Base-by-base conservation (phyloP, 2,113 vertebrate genomes). In the Passer montanus region DNA sequence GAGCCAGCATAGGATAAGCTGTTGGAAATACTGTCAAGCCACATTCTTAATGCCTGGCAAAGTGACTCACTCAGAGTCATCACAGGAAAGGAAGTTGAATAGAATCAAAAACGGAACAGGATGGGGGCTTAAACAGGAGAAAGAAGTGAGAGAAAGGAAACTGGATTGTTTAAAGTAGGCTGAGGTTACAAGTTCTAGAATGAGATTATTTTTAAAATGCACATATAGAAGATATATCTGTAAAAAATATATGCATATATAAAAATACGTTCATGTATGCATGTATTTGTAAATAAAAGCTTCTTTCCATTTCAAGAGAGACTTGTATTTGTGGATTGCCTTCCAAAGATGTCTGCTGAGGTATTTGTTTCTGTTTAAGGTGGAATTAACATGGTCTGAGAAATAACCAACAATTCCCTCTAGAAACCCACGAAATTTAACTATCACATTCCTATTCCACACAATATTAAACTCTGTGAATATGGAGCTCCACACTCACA, bases 81-180 rank as follows among this genome's bases (percentile, higher is more conserved):
- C 90, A 96, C 94, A 93, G 95, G 93, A 96, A 96, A 93, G 96
- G 97, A 97, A 97, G 97, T 79, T 91, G 95, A 96, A 97, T 41
- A 97, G 92, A 97, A 97, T 95, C 93, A 96, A 97, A 95, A 97
- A 78, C 73, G 95, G 95, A 97, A 97, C 97, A 97, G 96, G 97
- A 97, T 97, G 94, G 75, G 67, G 88, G 83, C 91, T 95, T 84
- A 55, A 64, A 95, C 74, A 95, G 85, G 89, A 96, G 92, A 93
- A 96, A 95, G 83, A 97, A 96, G 93, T 67, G 90, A 96, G 87
- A 95, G 95, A 97, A 96, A 96, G 96, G 97, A 97, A 97, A 96
- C 58, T 20, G 86, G 79, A 90, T 94, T 97, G 90, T 97, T 97
- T 84, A 84, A 96, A 88, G 80, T 66, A 80, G 84, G 41, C 88